Evolutionary conservation across 2,797 vertebrate species (phyloP).

Genomic region (Myripristis murdjan): DNA sequence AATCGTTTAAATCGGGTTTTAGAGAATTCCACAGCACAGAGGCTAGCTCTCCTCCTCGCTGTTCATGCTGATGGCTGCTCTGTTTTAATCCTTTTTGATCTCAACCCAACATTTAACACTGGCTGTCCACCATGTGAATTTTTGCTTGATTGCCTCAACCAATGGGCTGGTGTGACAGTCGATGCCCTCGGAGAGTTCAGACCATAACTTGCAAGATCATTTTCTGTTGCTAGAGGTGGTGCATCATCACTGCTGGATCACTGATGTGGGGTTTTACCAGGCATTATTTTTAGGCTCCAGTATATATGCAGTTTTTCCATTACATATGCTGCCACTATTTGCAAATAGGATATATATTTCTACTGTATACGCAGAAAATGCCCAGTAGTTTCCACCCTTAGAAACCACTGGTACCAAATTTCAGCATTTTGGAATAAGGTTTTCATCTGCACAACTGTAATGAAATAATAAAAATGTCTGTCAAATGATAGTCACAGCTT

Average conservation of each 20-base stretch:
- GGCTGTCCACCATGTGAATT: conserved; percentile 51
- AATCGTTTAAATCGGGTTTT: conserved; percentile 43
- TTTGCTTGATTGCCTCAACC: conserved; percentile 58
- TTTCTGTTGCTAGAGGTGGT: conserved; percentile 29
- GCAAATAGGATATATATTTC: conserved; percentile 41
- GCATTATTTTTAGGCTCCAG: conserved; percentile 21
- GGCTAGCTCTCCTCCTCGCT: conserved; percentile 21
- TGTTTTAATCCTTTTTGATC: conserved; percentile 64
- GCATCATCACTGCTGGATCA: conserved; percentile 28
- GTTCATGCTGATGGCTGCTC: conserved; percentile 56
- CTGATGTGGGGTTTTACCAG: conserved; percentile 22
- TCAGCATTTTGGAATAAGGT: conserved; percentile 22
- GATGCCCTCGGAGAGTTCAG: conserved; percentile 49
- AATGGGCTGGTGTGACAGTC: conserved; percentile 61
- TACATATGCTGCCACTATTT: conserved; percentile 35
- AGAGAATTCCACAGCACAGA: background rate
- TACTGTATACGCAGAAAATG: conserved; percentile 1
- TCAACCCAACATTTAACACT: conserved; percentile 53
- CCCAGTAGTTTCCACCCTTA: conserved; percentile 22
- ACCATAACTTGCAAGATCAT: conserved; percentile 44
- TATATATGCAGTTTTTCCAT: background rate
- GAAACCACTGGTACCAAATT: conserved; percentile 24
- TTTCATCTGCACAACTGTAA: conserved; percentile 21
- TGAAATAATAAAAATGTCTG: conserved; percentile 42
- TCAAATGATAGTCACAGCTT: conserved; percentile 39